phyloP scores from a whole-genome alignment of 2,797 vertebrate species.

The Thamnophis elegans region DNA sequence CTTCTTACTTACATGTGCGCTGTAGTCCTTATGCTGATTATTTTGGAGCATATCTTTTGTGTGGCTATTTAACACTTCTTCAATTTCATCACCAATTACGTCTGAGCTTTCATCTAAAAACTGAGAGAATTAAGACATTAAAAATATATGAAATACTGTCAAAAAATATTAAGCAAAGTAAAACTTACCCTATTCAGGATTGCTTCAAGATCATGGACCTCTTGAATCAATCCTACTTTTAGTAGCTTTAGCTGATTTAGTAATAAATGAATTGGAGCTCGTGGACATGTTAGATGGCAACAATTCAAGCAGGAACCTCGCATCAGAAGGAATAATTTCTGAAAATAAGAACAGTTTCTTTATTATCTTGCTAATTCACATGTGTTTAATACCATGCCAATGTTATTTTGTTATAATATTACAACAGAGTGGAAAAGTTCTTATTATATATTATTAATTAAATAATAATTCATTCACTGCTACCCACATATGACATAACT shows the following conservation, averaged over 20 bases:
- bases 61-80: constrained; percentile 72
- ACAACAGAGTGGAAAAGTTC: neutral
- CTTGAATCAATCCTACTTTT: constrained; percentile 81
- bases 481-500: neutral
- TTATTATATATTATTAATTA: neutral
- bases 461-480: neutral
- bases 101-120: constrained; percentile 75
- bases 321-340: constrained; percentile 84
- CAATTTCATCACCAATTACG: constrained; percentile 74
- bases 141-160: accelerated
- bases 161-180: accelerated
- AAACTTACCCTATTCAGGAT: constrained; percentile 79
- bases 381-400: neutral
- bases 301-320: constrained; percentile 89
- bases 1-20: constrained; percentile 71
- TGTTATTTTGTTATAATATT: neutral
- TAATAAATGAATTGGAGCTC: constrained; percentile 84
- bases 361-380: neutral
- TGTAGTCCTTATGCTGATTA: constrained; percentile 45
- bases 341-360: neutral
- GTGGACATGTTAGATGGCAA: constrained; percentile 83
- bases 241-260: constrained; percentile 84
- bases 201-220: constrained; percentile 79
- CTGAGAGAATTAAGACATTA: constrained; percentile 57
- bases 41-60: constrained; percentile 69